Evolutionary conservation across 2,888 invertebrate species (phyloP), one percentile per base, ranked within the genome.

Genomic region (Cataglyphis albicans): DNA sequence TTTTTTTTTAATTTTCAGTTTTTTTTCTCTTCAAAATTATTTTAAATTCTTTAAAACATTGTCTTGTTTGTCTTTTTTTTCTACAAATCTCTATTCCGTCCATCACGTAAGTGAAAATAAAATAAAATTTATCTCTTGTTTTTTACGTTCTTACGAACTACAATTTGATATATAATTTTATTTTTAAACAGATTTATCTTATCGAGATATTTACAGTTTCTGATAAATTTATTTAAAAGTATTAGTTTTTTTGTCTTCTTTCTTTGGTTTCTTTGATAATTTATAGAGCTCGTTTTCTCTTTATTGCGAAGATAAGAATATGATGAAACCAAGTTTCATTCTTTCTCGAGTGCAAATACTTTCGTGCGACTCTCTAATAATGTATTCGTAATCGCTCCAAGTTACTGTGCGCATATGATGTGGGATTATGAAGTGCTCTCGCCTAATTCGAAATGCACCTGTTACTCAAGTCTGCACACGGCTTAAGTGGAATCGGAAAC

Each of bases 401-500:
- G 12, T 64, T 12, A 48, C 35, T 44, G 29, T 12, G 29, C 41
- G 35, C 35, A 6, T n/a, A 52, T 25, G 65, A 75, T 52, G 65
- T 38, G 65, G 52, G 65, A 48, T 75, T 75, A 65, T 21, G 35
- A 75, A 52, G 48, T 35, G 25, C 52, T 38, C 12, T 6, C 65
- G 52, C 65, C 76, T 76, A 76, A 76, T 76, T 67, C 38, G 52
- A 38, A 52, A 55, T 76, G 52, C 76, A 76, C 67, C 75, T 65
- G 65, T 65, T 65, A 67, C 67, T 67, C 67, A 55, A 67, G 76
- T 48, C 32, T 57, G 29, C 57, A 32, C 32, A 44, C 55, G 57
- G 32, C 70, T 76, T 76, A 57, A 76, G 59, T 52, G 70, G 78
- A 68, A 57, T 78, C 70, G 70, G 59, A 80, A 80, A 70, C 70